Evolutionary conservation across 2,888 invertebrate species (phyloP).

Genomic region (Lysandra bellargus): DNA sequence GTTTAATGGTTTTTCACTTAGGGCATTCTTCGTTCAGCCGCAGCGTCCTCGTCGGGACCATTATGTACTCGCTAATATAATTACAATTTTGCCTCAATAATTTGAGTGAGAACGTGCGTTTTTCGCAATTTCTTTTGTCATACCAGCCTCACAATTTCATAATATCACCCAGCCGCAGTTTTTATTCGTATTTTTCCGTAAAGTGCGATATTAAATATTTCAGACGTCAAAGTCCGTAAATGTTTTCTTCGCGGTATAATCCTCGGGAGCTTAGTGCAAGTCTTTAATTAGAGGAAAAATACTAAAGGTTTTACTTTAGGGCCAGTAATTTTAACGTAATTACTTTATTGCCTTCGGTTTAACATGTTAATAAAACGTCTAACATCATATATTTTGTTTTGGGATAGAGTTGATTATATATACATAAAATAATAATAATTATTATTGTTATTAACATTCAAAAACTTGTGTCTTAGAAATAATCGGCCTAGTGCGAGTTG

Average conservation of each 20-base stretch:
- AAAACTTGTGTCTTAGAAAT: too few relatives aligned
- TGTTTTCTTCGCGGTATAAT: conserved; percentile 8
- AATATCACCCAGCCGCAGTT: not conserved
- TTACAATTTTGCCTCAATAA: not conserved
- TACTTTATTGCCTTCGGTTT: not conserved
- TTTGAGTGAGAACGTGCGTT: not conserved
- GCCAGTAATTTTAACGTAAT: not conserved
- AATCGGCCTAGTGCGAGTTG: too few relatives aligned
- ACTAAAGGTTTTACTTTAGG: not conserved
- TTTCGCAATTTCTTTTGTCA: not conserved
- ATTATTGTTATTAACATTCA: too few relatives aligned
- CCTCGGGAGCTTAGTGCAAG: not conserved
- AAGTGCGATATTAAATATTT: not conserved
- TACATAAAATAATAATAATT: too few relatives aligned
- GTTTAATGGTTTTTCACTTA: conserved; percentile 48
- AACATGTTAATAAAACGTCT: not conserved
- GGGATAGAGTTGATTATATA: not conserved
- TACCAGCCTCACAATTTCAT: not conserved
- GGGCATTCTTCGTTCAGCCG: conserved; percentile 16
- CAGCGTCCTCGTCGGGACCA: conserved; percentile 1
- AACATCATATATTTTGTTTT: not conserved
- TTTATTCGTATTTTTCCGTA: not conserved
- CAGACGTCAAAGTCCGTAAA: conserved; percentile 2
- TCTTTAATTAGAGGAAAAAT: conserved; percentile 13
- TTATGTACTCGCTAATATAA: conserved; percentile 21